Conservation (phyloP, 2,888 invertebrate genomes). For the Plagodis pulveraria region DNA sequence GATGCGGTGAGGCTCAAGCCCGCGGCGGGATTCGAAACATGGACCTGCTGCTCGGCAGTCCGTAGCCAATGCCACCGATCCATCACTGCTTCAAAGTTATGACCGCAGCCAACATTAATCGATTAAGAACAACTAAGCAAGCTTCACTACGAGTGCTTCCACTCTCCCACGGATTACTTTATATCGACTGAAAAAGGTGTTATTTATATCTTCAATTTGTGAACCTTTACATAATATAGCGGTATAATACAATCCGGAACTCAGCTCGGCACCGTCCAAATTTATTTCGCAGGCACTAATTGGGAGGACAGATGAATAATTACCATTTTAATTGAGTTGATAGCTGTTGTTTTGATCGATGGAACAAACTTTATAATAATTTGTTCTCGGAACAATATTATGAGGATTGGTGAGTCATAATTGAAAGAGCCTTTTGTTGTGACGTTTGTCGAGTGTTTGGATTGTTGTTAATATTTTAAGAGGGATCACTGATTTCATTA, state of each 20-base stretch:
- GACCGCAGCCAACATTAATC: too few relatives aligned
- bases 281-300: constrained; percentile 60
- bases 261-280: constrained; percentile 37
- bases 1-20: too few relatives aligned
- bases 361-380: constrained; percentile 32
- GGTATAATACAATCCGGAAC: not conserved
- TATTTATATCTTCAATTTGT: too few relatives aligned
- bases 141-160: too few relatives aligned
- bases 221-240: too few relatives aligned
- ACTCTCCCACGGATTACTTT: too few relatives aligned
- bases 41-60: too few relatives aligned
- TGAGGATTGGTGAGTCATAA: not conserved
- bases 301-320: constrained; percentile 63
- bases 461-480: not conserved
- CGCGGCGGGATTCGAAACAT: too few relatives aligned
- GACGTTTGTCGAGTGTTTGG: not conserved
- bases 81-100: too few relatives aligned
- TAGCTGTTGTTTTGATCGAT: constrained; percentile 53
- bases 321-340: constrained; percentile 63
- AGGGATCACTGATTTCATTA: not conserved
- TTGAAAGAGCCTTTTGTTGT: constrained; percentile 5
- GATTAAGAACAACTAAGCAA: too few relatives aligned
- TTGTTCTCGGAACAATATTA: constrained; percentile 23
- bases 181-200: too few relatives aligned
- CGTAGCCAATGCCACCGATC: too few relatives aligned